Evolutionary conservation across 2,888 invertebrate genomes (phyloP).

Genomic region (Frankliniella fusca): DNA sequence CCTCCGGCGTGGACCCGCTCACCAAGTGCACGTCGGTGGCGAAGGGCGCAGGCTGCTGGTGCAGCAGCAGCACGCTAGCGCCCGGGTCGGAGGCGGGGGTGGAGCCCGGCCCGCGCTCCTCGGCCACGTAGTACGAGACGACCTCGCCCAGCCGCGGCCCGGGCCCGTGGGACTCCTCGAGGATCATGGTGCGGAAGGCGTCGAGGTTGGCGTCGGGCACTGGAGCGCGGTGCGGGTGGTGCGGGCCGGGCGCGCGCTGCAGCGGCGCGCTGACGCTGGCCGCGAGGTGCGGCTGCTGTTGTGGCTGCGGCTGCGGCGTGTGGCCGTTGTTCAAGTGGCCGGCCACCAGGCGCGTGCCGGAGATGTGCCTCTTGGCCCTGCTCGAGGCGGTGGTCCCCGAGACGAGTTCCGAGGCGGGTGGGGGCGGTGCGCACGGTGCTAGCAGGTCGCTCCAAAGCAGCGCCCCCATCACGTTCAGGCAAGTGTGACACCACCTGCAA

Average conservation of each 20-base stretch:
- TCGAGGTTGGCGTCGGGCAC: background rate
- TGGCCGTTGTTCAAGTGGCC: constrained; percentile 8
- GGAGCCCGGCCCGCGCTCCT: background rate
- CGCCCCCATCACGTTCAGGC: constrained; percentile 5
- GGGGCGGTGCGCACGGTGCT: no score
- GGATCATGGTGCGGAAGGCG: background rate
- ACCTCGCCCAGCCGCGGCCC: background rate
- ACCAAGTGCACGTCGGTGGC: constrained; percentile 1
- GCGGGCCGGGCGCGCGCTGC: background rate
- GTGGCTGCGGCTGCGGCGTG: background rate
- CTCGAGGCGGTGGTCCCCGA: background rate
- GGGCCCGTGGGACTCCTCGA: background rate
- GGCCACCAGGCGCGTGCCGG: background rate
- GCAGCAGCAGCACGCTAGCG: background rate
- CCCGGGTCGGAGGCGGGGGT: background rate
- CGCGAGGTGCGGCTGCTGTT: background rate
- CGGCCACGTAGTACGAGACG: constrained; percentile 7
- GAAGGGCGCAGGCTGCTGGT: background rate
- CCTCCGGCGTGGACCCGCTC: background rate
- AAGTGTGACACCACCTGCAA: background rate
- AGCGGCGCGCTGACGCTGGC: background rate
- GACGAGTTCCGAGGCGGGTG: background rate
- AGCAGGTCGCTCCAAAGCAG: background rate
- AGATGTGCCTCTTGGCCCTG: background rate
- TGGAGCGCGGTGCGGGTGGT: background rate